These are phyloP conservation scores for Corythornis vintsioides DNA, from an alignment of 2,113 vertebrate species.

Conservation along the genomic window DNA sequence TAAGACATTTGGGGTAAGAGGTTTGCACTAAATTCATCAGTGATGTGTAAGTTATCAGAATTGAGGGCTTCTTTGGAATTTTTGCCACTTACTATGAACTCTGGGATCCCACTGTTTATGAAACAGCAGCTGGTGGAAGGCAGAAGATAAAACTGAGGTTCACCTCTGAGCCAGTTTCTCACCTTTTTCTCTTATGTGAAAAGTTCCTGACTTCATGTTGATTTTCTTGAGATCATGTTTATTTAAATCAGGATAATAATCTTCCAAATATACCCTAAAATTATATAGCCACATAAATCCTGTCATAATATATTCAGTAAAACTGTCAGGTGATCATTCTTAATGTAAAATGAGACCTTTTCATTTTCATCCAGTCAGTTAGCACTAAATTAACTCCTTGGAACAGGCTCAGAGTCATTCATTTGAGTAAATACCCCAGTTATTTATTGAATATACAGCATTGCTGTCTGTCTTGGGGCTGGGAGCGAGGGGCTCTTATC, in stretches of 20 bases:
- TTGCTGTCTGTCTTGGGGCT: not conserved
- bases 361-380: slow-evolving; percentile 66
- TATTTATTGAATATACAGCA: slow-evolving; percentile 48
- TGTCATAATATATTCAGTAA: slow-evolving; percentile 65
- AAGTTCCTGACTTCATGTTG: slow-evolving; percentile 24
- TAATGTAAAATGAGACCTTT: slow-evolving; percentile 69
- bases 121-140: not conserved
- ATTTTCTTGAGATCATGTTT: slow-evolving; percentile 58
- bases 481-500: not conserved
- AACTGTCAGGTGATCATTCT: slow-evolving; percentile 70
- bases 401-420: slow-evolving; percentile 48
- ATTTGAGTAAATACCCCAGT: slow-evolving; percentile 46
- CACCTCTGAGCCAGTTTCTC: not conserved
- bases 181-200: not conserved
- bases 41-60: not conserved
- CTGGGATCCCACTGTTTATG: not conserved
- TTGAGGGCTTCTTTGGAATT: not conserved
- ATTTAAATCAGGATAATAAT: slow-evolving; percentile 68
- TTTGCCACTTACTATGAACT: not conserved
- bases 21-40: not conserved
- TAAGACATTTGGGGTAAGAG: not conserved
- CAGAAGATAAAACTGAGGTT: not conserved
- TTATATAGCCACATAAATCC: slow-evolving; percentile 66
- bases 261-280: slow-evolving; percentile 66
- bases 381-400: slow-evolving; percentile 66